phyloP scores from a whole-genome alignment of 2,888 invertebrate genomes.

The Dryococelus australis region DNA sequence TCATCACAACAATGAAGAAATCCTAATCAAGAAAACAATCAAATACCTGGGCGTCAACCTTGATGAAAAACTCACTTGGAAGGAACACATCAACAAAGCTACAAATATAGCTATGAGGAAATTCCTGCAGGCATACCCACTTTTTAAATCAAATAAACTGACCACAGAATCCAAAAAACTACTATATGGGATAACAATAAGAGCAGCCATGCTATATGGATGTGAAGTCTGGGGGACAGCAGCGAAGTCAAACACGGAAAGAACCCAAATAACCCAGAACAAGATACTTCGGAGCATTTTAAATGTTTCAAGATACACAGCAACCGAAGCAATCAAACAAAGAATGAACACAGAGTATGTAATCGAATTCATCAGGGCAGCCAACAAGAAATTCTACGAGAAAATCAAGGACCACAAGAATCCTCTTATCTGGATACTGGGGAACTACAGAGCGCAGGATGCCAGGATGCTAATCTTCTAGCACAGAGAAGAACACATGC shows the following conservation, averaged over 20 bases:
- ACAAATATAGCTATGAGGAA: background rate
- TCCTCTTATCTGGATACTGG: too few species aligned
- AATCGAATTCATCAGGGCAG: too few species aligned
- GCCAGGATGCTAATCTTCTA: too few species aligned
- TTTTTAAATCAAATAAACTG: background rate
- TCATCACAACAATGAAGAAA: background rate
- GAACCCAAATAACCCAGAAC: background rate
- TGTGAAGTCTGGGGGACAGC: background rate
- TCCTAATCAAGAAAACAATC: background rate
- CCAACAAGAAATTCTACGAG: too few species aligned
- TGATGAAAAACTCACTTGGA: background rate
- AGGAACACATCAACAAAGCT: background rate
- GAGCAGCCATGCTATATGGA: background rate
- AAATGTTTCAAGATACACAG: background rate
- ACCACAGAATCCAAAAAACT: background rate
- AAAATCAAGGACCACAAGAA: too few species aligned
- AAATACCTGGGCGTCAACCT: slow-evolving; percentile 1
- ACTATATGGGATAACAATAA: background rate
- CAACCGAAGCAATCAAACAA: too few species aligned
- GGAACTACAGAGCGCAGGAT: too few species aligned
- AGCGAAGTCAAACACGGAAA: background rate
- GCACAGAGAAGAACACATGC: too few species aligned
- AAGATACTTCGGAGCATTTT: background rate
- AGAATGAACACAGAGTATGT: too few species aligned
- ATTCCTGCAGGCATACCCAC: background rate